Evolutionary conservation across 2,797 vertebrate species (phyloP).

Genomic region (Hippoglossus hippoglossus): DNA sequence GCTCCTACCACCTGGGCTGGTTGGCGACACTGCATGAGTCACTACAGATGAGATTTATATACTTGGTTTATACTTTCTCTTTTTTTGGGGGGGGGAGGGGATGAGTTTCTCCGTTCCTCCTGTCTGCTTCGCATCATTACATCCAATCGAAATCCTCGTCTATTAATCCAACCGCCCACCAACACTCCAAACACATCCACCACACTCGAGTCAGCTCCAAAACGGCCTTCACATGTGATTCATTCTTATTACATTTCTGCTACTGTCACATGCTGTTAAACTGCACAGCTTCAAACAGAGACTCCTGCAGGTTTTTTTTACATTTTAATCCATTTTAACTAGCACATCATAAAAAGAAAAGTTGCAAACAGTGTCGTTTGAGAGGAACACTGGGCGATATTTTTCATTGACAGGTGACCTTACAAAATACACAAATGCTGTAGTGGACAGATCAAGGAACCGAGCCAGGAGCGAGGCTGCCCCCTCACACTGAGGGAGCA

Average conservation of each 20-base stretch:
- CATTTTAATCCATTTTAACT: background rate
- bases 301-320: no score
- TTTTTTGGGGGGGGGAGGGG: slow-evolving; percentile 5
- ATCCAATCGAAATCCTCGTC: slow-evolving; percentile 66
- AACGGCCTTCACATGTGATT: slow-evolving; percentile 25
- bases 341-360: background rate
- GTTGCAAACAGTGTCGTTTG: background rate
- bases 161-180: slow-evolving; percentile 59
- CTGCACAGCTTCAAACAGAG: background rate
- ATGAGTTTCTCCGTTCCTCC: slow-evolving; percentile 28
- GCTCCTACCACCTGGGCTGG: no score
- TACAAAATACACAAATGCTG: background rate
- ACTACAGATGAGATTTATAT: background rate
- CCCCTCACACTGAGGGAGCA: background rate
- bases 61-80: background rate
- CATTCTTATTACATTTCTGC: slow-evolving; percentile 13
- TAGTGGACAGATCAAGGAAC: slow-evolving; percentile 17
- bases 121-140: slow-evolving; percentile 62
- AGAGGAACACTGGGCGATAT: background rate
- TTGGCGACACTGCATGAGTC: background rate
- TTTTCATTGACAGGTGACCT: background rate
- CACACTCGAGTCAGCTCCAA: slow-evolving; percentile 23
- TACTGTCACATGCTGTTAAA: slow-evolving; percentile 11
- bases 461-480: background rate
- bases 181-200: slow-evolving; percentile 14